These are phyloP conservation scores for Hipposideros larvatus DNA, from an alignment of 2,797 vertebrate species.

Conservation along the genomic window DNA sequence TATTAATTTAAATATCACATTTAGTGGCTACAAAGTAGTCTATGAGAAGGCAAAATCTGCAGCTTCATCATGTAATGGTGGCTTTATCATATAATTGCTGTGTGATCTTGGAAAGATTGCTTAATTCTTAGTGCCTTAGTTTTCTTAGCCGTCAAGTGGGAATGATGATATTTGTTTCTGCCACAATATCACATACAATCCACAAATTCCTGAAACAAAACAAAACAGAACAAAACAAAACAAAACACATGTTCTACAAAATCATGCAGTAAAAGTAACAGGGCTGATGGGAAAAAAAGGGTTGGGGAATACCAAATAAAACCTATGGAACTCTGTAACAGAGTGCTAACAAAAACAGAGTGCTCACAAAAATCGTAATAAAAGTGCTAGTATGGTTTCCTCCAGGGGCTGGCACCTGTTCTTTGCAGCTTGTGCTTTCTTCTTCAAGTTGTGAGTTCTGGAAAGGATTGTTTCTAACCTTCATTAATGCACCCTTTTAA, in stretches of 20 bases:
- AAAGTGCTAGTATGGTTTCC: background rate
- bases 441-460: background rate
- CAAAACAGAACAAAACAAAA: background rate
- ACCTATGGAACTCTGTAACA: background rate
- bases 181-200: background rate
- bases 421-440: background rate
- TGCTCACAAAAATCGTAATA: background rate
- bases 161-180: background rate
- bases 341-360: background rate
- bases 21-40: background rate
- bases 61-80: too few relatives aligned
- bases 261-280: background rate
- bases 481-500: background rate
- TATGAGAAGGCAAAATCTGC: background rate
- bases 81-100: background rate
- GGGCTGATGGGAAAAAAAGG: background rate
- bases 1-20: background rate
- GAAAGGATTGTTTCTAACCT: background rate
- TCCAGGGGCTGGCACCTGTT: background rate
- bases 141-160: background rate
- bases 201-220: background rate
- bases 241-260: background rate
- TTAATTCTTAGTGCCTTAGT: constrained; percentile 3
- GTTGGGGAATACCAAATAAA: background rate
- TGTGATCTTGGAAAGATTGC: background rate